Base-by-base conservation (phyloP, 2,113 vertebrate species). In the Platichthys stellatus region DNA sequence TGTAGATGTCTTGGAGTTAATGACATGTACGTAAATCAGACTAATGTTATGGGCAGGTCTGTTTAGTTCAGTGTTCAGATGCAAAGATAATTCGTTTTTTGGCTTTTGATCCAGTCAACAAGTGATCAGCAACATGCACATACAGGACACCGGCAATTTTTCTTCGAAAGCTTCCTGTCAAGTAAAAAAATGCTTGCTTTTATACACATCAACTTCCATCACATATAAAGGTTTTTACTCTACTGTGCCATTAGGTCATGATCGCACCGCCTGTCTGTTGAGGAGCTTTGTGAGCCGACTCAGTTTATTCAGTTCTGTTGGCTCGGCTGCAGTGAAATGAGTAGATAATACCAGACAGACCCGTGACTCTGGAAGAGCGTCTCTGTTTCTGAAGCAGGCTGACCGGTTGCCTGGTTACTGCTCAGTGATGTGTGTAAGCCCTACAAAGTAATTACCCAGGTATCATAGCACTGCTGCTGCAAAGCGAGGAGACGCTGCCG, bases 321-420 rank as follows among this genome's bases (percentile, higher is more conserved):
- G 65, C 21, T 78, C 14, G 28, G 72, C 59, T 51, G 54, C 56
- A 35, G 31, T 56, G 21, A 80, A 66, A 66, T 47, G 63, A 81
- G 71, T 68, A 40, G 59, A 81, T 85, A 68, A 79, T 17, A 72
- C 78, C 63, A 80, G 83, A 84, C 82, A 74, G 80, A 71, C 81
- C 71, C 14, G 59, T 73, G 82, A 81, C 72, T 82, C 74, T 65
- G 38, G 66, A n/a, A 65, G 71, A 76, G 74, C 71, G 70, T 77
- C 40, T 82, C 64, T 75, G 81, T 76, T 68, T 74, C 80, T 63
- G 74, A 23, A 18, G 76, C 79, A 76, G 85, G 54, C 81, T 67
- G 81, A 66, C 80, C 47, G 31, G 89, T 91, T 92, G 91, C 89
- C 85, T 89, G 82, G 88, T 85, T 91, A 91, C 91, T 80, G 88